Base-by-base conservation (phyloP, 2,113 vertebrate genomes). In the Nesoenas mayeri region DNA sequence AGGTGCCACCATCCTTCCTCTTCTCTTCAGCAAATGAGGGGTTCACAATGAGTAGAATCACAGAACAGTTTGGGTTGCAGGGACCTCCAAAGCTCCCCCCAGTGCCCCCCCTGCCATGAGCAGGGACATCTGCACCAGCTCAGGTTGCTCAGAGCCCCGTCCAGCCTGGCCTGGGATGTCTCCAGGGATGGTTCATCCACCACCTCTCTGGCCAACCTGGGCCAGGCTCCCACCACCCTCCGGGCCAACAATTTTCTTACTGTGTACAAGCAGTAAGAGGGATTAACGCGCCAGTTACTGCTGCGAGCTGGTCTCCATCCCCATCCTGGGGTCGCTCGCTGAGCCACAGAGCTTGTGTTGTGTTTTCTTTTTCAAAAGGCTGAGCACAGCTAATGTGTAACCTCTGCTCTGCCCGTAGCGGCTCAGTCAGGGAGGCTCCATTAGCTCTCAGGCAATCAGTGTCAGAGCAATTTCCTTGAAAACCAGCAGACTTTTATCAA, bases 301-400 rank as follows among this genome's bases (percentile, higher is more conserved):
- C 62, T 22, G 54, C 0, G 5, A 79, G 81, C 58, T 66, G 36
- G 42, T 71, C 48, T 69, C 77, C 70, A 29, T 67, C 36, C 48
- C 44, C 85, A 84, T 28, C 21, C 75, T 12, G 70, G 83, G 78
- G 72, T 74, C 90, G 36, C 50, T 58, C 34, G 48, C 61, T 0
- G 1, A 57, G 88, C 56, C 57, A 42, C 65, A 54, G 42, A 0
- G 1, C 12, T 69, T 32, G 25, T 48, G 75, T 9, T 53, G 73
- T 20, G 66, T 60, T 83, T 77, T 69, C 40, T 51, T 34, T 66
- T 13, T 32, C 5, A 60, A 86, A 85, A 22, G 90, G 48, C 16
- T 19, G 88, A 86, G 77, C 85, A 85, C 34, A 89, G 83, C 87
- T 95, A 95, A 95, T 92, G 89, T 14, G 38, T 71, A 65, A 95